phyloP scores from a whole-genome alignment of 2,797 vertebrate species.

The Poliocrania exsul region DNA sequence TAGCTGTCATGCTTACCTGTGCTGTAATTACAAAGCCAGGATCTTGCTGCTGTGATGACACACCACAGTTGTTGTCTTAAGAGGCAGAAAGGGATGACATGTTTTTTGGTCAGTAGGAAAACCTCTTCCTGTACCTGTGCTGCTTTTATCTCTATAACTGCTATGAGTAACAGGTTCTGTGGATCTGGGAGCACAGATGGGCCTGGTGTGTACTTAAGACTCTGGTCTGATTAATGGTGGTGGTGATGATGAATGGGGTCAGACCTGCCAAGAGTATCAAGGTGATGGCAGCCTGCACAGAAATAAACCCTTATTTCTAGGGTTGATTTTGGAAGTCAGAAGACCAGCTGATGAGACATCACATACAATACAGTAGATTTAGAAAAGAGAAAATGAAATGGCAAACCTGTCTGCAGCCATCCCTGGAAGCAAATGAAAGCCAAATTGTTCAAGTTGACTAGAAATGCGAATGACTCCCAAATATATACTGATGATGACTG shows the following conservation, averaged over 20 bases:
- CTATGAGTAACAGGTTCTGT: background rate
- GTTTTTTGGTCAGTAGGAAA: background rate
- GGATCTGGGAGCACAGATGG: background rate
- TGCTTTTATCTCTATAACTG: background rate
- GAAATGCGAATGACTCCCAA: background rate
- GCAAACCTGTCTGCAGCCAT: background rate
- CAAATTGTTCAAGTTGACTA: background rate
- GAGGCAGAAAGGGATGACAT: background rate
- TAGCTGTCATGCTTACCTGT: background rate
- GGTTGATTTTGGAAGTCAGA: background rate
- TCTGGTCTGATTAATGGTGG: background rate
- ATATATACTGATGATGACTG: background rate
- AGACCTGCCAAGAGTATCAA: background rate
- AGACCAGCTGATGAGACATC: background rate
- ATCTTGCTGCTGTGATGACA: background rate
- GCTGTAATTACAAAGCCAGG: background rate
- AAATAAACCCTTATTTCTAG: background rate
- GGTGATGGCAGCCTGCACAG: background rate
- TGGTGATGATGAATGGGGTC: background rate
- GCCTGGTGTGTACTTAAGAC: background rate
- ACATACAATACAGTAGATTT: background rate
- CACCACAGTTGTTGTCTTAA: background rate
- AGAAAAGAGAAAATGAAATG: background rate
- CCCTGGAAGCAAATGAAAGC: background rate
- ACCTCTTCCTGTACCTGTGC: background rate